Conservation (phyloP, 1,140 invertebrate genomes). For the Temnothorax curvispinosus region DNA sequence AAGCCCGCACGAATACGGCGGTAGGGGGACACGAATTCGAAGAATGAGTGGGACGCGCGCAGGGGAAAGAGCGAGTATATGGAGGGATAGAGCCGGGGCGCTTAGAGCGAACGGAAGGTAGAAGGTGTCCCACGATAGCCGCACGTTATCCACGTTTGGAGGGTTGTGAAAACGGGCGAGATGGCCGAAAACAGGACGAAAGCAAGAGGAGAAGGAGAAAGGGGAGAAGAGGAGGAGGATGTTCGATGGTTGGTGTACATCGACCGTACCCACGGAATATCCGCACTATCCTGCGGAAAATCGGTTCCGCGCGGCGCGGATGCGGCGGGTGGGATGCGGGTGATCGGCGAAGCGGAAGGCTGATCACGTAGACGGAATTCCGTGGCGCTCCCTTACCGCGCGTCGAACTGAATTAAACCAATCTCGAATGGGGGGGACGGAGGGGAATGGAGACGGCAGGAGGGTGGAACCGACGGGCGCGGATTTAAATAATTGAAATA, state of each 20-base stretch:
- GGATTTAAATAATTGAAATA: constrained; percentile 73
- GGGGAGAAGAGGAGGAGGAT: background rate
- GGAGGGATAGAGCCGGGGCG: background rate
- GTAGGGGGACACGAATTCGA: constrained; percentile 40
- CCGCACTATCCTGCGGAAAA: constrained; percentile 48
- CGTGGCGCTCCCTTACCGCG: constrained; percentile 47
- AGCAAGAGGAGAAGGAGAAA: background rate
- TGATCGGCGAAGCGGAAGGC: constrained; percentile 57
- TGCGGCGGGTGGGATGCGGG: background rate
- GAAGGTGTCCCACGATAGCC: constrained; percentile 18
- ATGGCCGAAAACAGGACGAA: background rate
- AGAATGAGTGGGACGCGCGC: background rate
- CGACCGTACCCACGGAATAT: constrained; percentile 48
- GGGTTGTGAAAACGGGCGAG: constrained; percentile 26
- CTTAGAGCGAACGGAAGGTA: background rate
- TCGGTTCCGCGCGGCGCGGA: constrained; percentile 22
- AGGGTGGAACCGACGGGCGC: background rate
- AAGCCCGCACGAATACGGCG: constrained; percentile 12
- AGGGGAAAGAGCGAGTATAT: background rate
- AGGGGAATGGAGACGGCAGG: too few species aligned
- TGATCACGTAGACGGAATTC: constrained; percentile 63
- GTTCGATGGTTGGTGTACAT: constrained; percentile 39
- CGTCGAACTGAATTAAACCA: constrained; percentile 66
- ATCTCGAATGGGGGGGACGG: constrained; percentile 1
- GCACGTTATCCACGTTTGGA: constrained; percentile 27